These are phyloP conservation scores for Nemotelus pantherinus DNA, from an alignment of 2,888 invertebrate genomes.

Conservation along the genomic window DNA sequence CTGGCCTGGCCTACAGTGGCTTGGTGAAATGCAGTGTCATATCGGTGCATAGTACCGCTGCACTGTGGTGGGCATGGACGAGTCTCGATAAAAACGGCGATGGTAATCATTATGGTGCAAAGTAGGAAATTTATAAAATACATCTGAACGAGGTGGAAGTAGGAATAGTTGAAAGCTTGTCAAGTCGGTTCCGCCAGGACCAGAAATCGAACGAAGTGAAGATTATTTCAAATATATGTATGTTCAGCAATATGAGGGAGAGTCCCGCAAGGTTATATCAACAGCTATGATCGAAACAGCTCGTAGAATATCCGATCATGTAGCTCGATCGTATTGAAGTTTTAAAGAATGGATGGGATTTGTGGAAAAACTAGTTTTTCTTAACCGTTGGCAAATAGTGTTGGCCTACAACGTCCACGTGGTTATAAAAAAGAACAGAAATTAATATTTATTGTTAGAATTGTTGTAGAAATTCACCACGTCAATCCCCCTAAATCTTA, in stretches of 20 bases:
- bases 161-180: neutral
- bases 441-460: neutral
- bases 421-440: no score
- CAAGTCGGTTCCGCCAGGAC: neutral
- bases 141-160: neutral
- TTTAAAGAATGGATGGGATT: neutral
- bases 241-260: neutral
- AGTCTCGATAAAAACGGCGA: no score
- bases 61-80: no score
- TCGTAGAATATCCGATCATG: neutral
- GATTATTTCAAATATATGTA: constrained; percentile 6
- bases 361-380: no score
- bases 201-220: neutral
- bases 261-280: constrained; percentile 12
- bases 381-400: no score
- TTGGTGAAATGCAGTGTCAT: no score
- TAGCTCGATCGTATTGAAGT: neutral
- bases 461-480: neutral
- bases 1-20: no score
- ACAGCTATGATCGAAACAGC: neutral
- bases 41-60: no score
- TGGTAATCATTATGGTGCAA: neutral
- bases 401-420: no score
- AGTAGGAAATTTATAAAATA: constrained; percentile 6
- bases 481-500: no score